Base-by-base conservation (phyloP, 1,140 invertebrate species). In the Nasonia longicornis region DNA sequence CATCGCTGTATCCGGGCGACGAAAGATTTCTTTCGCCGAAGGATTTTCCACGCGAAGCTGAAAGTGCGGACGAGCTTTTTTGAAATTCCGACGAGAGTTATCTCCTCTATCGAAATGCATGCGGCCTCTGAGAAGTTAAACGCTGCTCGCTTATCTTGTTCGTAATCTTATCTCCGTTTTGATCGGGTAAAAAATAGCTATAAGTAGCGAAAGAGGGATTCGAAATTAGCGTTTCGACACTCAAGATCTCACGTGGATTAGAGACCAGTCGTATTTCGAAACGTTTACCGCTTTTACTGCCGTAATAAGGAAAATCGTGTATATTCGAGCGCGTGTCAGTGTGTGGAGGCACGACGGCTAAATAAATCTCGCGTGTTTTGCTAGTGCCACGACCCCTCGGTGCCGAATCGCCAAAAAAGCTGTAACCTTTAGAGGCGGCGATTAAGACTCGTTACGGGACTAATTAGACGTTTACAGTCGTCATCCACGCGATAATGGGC, bases 1-100 rank as follows among this genome's bases (percentile, higher is more conserved):
- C 8, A 42, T 42, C 1, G 6, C 7, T 42, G 1, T 70, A 70
- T n/a, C 70, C 48, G 76, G 52, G 16, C 42, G 73, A 52, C 26
- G 52, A 64, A 20, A 77, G 76, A 78, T 78, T 78, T 78, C 75
- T 48, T 58, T 78, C 45, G 12, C 0, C 38, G 26, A 20, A 67
- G 63, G 35, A 66, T 64, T 77, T 35, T 67, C 12, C 29, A 45
- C 4, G 29, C 31, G 16, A 77, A 67, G 38, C 42, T 11, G 38
- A 48, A 42, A 77, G 38, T 6, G 3, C 1, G 6, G 52, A 58
- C n/a, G 6, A n/a, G n/a, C 7, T 58, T 58, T 58, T 58, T n/a
- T 58, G 0, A 16, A 52, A 58, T 52, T 52, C 4, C 52, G 52
- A 58, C 52, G 14, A 16, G 14, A 16, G 20, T n/a, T 58, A 58